phyloP scores from a whole-genome alignment of 2,888 invertebrate genomes.

The Enoplolaimus lenunculus region DNA sequence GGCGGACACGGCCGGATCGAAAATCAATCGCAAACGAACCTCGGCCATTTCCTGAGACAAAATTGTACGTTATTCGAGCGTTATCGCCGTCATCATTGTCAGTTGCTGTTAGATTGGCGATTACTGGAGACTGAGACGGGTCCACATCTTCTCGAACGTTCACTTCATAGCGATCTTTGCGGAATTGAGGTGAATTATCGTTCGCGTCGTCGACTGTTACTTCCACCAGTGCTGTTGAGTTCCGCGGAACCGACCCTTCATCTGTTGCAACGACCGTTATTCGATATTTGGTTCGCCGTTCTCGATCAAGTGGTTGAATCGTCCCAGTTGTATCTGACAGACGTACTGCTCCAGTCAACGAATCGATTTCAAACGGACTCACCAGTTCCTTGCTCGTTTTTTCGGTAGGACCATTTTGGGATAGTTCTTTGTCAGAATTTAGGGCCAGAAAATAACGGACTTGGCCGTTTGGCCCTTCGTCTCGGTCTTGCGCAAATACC shows the following conservation, averaged over 20 bases:
- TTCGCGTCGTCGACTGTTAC: constrained; percentile 66
- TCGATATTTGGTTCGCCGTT: constrained; percentile 66
- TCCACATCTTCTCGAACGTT: constrained; percentile 65
- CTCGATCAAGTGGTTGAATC: too few species aligned
- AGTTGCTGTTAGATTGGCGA: constrained; percentile 66
- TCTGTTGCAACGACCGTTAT: constrained; percentile 71
- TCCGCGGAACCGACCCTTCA: constrained; percentile 43
- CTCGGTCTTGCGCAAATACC: constrained; percentile 77
- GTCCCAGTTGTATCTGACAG: background rate
- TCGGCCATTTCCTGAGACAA: constrained; percentile 84
- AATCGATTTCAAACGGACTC: constrained; percentile 1
- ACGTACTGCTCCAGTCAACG: constrained; percentile 1
- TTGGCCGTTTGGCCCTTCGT: constrained; percentile 74
- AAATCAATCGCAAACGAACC: constrained; percentile 87
- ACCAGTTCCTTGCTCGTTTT: too few species aligned
- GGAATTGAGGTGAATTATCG: constrained; percentile 82
- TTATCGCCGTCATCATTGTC: constrained; percentile 85
- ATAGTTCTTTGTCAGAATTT: too few species aligned
- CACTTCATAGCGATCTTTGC: constrained; percentile 27
- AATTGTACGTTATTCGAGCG: constrained; percentile 70
- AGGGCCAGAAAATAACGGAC: constrained; percentile 51
- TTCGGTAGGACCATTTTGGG: constrained; percentile 51
- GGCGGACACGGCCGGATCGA: constrained; percentile 64
- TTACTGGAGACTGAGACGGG: constrained; percentile 64
- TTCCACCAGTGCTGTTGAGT: constrained; percentile 55